Evolutionary conservation across 2,113 vertebrate genomes (phyloP).

Genomic region (Pontoporia blainvillei): DNA sequence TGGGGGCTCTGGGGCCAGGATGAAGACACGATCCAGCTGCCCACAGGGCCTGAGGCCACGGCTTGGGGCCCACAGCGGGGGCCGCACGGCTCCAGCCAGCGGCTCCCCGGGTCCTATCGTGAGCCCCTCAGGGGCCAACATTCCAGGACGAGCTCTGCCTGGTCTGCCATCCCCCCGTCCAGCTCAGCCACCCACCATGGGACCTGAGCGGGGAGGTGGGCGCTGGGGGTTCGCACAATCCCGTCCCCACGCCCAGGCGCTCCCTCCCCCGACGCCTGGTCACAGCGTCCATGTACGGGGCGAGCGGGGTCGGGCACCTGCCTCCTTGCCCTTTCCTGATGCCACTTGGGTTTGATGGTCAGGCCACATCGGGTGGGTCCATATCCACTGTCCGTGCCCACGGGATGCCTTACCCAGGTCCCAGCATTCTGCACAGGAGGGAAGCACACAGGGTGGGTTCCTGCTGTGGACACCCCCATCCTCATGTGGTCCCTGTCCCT

Average conservation of each 20-base stretch:
- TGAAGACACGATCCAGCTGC: not conserved
- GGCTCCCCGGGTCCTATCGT: not conserved
- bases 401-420: rapidly evolving
- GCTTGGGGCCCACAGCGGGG: not conserved
- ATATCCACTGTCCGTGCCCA: not conserved
- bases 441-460: not conserved
- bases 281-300: not conserved
- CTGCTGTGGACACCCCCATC: not conserved
- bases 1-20: not conserved
- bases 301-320: not conserved
- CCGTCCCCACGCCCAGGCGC: not conserved
- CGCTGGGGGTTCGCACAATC: no score
- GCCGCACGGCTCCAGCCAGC: not conserved
- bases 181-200: not conserved
- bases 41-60: not conserved
- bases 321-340: not conserved
- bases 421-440: not conserved
- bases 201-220: not conserved
- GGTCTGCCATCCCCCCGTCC: rapidly evolving
- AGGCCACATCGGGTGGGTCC: rapidly evolving
- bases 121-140: not conserved
- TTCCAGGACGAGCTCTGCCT: not conserved
- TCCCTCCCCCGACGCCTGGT: not conserved
- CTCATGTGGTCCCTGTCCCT: not conserved
- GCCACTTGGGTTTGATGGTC: not conserved